phyloP scores from a whole-genome alignment of 2,113 vertebrate species.

The Callithrix jacchus region DNA sequence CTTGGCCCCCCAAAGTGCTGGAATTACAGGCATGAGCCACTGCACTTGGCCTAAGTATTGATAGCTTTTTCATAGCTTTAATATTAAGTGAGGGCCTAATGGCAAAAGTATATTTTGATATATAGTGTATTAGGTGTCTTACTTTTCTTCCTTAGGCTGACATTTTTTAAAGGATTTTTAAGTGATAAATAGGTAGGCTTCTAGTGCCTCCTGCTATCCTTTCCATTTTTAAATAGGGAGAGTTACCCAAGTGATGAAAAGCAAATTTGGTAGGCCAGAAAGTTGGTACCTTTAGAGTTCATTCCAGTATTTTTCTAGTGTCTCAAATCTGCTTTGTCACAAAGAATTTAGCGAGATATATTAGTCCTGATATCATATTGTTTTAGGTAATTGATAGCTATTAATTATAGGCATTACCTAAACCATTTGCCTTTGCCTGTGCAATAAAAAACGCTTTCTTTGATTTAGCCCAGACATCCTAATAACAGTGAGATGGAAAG shows the following conservation, averaged over 20 bases:
- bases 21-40: too few relatives aligned
- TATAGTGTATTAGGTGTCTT: not conserved
- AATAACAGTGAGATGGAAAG: slow-evolving; percentile 8
- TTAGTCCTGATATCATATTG: not conserved
- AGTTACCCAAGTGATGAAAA: not conserved
- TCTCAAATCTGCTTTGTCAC: not conserved
- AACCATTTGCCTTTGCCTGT: not conserved
- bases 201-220: not conserved
- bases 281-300: not conserved
- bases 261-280: not conserved
- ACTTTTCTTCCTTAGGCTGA: slow-evolving; percentile 17
- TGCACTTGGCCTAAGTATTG: not conserved
- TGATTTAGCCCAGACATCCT: not conserved
- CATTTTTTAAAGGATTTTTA: not conserved
- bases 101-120: slow-evolving; percentile 41
- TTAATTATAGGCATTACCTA: not conserved
- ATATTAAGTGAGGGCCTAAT: slow-evolving; percentile 13
- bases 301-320: slow-evolving; percentile 44
- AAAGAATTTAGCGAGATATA: not conserved
- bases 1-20: too few relatives aligned
- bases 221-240: not conserved
- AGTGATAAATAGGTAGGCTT: not conserved
- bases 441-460: not conserved
- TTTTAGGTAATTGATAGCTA: slow-evolving; percentile 13
- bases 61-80: slow-evolving; percentile 31